A percentile compares a stretch with the other conserved stretches of the same genome.
Conservation (phyloP, 2,113 vertebrate genomes). For the Prunella fulvescens region DNA sequence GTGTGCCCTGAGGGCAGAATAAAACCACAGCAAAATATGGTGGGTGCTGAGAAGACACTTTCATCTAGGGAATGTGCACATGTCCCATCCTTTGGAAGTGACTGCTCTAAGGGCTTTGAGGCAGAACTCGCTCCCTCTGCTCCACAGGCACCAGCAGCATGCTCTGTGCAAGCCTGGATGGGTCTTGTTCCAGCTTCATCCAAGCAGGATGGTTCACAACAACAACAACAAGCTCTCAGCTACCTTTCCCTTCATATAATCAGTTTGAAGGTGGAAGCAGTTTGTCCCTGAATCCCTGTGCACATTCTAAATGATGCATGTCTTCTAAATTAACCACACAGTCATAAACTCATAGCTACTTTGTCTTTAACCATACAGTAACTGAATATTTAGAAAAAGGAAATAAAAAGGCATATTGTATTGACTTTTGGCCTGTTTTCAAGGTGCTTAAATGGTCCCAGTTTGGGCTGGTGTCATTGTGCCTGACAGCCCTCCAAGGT, state of each 20-base stretch:
- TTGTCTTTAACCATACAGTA: neutral
- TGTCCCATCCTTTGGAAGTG: neutral
- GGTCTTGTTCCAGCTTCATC: neutral
- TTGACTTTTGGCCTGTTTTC: neutral
- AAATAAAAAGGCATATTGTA: neutral
- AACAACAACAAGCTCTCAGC: neutral
- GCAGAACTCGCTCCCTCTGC: neutral
- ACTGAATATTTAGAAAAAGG: neutral
- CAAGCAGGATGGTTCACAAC: neutral
- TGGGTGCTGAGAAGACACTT: neutral
- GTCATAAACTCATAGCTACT: neutral
- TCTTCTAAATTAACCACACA: neutral
- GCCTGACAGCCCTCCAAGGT: neutral
- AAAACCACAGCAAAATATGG: neutral
- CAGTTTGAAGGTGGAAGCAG: neutral
- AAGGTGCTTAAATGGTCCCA: neutral
- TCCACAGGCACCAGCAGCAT: accelerated
- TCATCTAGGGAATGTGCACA: neutral
- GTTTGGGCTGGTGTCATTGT: neutral
- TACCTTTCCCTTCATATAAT: neutral
- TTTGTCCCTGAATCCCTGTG: neutral
- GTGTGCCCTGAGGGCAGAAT: neutral
- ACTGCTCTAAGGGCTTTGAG: neutral
- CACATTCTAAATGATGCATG: neutral
- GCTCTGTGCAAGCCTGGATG: neutral